A percentile compares a stretch with the other conserved stretches of the same genome.
phyloP scores from a whole-genome alignment of 2,888 invertebrate species.

The Thereva unica region DNA sequence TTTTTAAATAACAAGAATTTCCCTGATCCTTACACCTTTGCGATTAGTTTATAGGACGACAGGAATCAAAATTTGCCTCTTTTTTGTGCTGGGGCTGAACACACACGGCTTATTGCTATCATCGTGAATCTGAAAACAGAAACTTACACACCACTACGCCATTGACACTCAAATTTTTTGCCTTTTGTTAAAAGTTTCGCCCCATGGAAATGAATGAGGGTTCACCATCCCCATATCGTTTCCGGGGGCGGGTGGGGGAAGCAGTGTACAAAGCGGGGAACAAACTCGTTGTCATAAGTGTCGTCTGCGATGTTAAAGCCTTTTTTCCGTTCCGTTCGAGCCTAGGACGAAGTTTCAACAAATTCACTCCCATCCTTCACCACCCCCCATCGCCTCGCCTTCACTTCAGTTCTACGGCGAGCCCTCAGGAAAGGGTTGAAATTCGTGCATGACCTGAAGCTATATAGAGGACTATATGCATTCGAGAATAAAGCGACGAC shows the following conservation, averaged over 20 bases:
- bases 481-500: conserved; percentile 5
- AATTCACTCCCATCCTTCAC: not conserved
- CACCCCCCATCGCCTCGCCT: too few relatives aligned
- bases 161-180: conserved; percentile 3
- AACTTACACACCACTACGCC: conserved; percentile 15
- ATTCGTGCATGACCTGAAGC: conserved; percentile 10
- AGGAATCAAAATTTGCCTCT: conserved; percentile 15
- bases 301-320: conserved; percentile 26
- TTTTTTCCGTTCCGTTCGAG: not conserved
- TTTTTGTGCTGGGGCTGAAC: conserved; percentile 2
- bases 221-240: conserved; percentile 29
- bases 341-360: not conserved
- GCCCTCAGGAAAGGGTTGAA: not conserved
- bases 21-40: conserved; percentile 22
- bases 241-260: not conserved
- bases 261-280: conserved; percentile 1
- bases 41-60: conserved; percentile 7
- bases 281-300: conserved; percentile 26
- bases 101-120: not conserved
- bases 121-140: not conserved
- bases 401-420: not conserved
- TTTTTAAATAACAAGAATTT: not conserved
- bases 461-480: conserved; percentile 21
- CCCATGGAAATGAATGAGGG: conserved; percentile 10
- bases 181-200: conserved; percentile 15